These are phyloP conservation scores for Gila robusta DNA, from an alignment of 2,797 vertebrate species.

Conservation along the genomic window DNA sequence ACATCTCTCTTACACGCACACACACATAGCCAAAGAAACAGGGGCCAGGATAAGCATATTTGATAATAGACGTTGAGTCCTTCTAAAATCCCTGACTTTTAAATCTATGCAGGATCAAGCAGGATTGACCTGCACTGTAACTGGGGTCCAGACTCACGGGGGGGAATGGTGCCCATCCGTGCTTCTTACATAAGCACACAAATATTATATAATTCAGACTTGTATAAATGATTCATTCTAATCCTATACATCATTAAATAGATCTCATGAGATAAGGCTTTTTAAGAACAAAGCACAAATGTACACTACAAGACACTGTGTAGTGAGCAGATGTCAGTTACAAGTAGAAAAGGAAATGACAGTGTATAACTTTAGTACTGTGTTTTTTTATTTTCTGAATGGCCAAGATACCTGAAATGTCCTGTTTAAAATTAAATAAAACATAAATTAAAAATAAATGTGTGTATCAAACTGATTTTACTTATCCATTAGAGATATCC, in stretches of 20 bases:
- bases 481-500: neutral
- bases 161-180: constrained; percentile 43
- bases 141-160: constrained; percentile 19
- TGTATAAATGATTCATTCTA: constrained; percentile 52
- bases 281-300: constrained; percentile 58
- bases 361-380: neutral
- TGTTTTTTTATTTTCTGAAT: neutral
- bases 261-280: constrained; percentile 34
- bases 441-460: neutral
- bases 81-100: constrained; percentile 67
- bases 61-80: constrained; percentile 42
- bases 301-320: constrained; percentile 38
- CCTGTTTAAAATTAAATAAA: neutral
- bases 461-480: neutral
- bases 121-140: constrained; percentile 66
- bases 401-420: neutral
- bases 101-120: constrained; percentile 70
- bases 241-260: constrained; percentile 58
- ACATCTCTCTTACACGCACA: constrained; percentile 16
- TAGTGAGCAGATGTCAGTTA: constrained; percentile 47
- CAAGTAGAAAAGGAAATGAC: constrained; percentile 4
- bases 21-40: constrained; percentile 30
- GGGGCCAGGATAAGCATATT: constrained; percentile 41
- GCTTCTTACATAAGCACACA: constrained; percentile 65
- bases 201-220: constrained; percentile 62